A percentile compares a stretch with the other conserved stretches of the same genome.
Conservation (phyloP, 2,113 vertebrate genomes). For the Corvus moneduloides region DNA sequence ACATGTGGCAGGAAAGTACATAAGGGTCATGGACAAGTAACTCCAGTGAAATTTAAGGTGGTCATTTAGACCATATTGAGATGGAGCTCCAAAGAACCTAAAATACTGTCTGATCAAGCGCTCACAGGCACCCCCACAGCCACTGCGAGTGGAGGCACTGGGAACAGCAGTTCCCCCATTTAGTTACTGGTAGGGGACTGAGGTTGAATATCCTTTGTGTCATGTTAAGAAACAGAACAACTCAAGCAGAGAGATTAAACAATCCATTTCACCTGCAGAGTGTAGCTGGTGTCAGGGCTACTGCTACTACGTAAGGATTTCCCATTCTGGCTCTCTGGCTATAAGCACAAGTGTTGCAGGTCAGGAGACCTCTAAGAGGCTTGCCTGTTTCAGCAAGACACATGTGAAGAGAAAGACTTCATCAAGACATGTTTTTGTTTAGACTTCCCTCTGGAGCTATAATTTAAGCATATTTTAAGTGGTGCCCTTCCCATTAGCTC, state of each 20-base stretch:
- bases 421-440: background rate
- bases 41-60: background rate
- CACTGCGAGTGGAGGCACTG: background rate
- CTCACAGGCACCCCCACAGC: background rate
- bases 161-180: background rate
- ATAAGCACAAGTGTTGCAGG: background rate
- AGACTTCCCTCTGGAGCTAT: background rate
- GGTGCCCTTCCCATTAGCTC: background rate
- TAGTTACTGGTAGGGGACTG: background rate
- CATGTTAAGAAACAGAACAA: background rate
- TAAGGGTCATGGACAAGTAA: background rate
- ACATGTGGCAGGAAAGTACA: background rate
- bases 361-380: background rate
- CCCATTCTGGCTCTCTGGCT: background rate
- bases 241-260: background rate
- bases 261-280: background rate
- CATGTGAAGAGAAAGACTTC: background rate
- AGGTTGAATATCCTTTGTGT: background rate
- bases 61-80: background rate
- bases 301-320: background rate
- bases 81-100: background rate
- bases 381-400: background rate
- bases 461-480: background rate
- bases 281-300: no score
- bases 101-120: background rate